Base-by-base conservation (phyloP, 2,888 invertebrate species). In the Dolichopus griseipennis region DNA sequence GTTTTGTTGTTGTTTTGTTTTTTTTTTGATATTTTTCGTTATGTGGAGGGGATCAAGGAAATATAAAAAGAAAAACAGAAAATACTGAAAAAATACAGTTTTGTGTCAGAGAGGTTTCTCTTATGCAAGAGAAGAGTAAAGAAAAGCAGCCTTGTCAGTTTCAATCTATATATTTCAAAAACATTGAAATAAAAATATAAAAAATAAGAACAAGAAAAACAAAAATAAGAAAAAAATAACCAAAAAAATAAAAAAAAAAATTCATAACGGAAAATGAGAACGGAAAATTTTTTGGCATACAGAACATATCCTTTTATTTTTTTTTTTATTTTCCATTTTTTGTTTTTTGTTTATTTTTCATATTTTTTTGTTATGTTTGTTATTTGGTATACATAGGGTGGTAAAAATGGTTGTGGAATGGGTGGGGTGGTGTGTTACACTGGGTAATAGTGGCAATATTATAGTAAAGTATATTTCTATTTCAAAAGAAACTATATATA, bases 281-380 rank as follows among this genome's bases (percentile, higher is more conserved):
- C 15, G 52, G 52, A 52, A 52, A 52, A 52, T 52, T 52, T 27
- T 52, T 52, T 52, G 52, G 52, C 52, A 52, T 52, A 52, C 52
- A 52, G 9, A 52, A 15, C 18, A 52, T 52, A 52, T 52, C 52
- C 52, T 52, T 52, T 52, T 52, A n/a, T n/a, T 41, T 41, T 2
- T 5, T 5, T 41, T 41, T 41, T 52, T 52, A 52, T 52, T 52
- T 52, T 52, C 12, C 43, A 15, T 18, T 52, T 41, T 12, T 41
- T 5, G 15, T 41, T 41, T 41, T 41, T 41, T 15, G 41, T 9
- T 12, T 41, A 41, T 15, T 41, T 41, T 9, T 41, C 15, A 41
- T 41, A 6, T 41, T 41, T n/a, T 6, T 41, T 41, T 41, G 3
- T 41, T 41, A 41, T 41, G 3, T 41, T 41, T 15, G 15, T 41